Percentiles rank a stretch among this genome's conserved stretches.
Conservation (phyloP, 2,113 vertebrate species). For the Heterotis niloticus region DNA sequence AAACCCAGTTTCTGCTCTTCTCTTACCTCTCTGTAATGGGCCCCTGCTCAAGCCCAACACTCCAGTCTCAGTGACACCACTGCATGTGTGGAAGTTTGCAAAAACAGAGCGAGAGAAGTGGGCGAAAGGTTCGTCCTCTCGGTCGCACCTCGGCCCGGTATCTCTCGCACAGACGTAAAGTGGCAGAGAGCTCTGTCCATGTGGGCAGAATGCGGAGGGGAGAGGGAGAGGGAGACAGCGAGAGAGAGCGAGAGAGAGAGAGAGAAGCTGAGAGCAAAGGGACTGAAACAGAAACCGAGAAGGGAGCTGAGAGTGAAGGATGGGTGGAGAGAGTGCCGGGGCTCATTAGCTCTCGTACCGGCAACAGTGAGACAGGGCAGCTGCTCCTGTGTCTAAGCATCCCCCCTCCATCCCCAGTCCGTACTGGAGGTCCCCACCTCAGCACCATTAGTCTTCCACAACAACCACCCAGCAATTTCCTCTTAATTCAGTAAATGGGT, state of each 20-base stretch:
- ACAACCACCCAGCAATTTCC: background rate
- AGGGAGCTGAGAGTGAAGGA: background rate
- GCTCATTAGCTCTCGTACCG: slow-evolving; percentile 6
- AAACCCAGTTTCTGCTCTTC: background rate
- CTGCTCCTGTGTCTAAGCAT: slow-evolving; percentile 2
- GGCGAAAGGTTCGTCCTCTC: slow-evolving; percentile 23
- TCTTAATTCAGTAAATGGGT: slow-evolving; percentile 28
- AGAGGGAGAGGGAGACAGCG: slow-evolving; percentile 21
- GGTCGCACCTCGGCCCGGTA: background rate
- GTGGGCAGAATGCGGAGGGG: slow-evolving; percentile 29
- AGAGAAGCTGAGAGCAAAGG: slow-evolving; percentile 23
- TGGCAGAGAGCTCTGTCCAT: background rate
- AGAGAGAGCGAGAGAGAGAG: background rate
- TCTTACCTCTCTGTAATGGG: slow-evolving; percentile 3
- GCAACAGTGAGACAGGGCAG: slow-evolving; percentile 4
- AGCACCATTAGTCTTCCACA: background rate
- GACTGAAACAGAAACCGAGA: slow-evolving; percentile 8
- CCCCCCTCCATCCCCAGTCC: background rate
- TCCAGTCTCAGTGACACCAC: no score
- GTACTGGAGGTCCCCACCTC: background rate
- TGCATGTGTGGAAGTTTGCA: background rate
- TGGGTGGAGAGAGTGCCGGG: slow-evolving; percentile 2
- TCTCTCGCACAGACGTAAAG: background rate
- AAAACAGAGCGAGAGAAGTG: slow-evolving; percentile 18
- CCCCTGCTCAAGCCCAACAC: background rate